Conservation (phyloP, 1,140 invertebrate species). For the Drosophila mayri region DNA sequence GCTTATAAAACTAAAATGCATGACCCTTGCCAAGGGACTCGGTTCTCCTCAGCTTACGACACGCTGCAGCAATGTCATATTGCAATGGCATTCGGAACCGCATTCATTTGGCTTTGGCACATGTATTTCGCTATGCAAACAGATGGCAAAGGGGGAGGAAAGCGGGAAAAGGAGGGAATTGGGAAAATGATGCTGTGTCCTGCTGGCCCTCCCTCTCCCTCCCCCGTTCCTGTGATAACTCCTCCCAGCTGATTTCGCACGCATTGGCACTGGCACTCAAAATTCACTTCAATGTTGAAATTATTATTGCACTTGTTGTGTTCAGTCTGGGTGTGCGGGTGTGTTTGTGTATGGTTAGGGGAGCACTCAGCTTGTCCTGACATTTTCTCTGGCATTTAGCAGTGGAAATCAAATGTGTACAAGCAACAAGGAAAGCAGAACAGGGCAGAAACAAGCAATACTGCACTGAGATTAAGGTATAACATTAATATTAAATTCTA, state of each 20-base stretch:
- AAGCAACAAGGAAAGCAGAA: constrained; percentile 62
- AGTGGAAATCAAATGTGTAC: constrained; percentile 73
- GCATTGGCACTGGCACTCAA: constrained; percentile 63
- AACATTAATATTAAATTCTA: not conserved
- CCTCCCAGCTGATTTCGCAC: constrained; percentile 55
- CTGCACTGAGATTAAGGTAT: constrained; percentile 12
- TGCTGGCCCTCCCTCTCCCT: not conserved
- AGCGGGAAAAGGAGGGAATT: not conserved
- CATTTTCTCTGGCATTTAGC: constrained; percentile 73
- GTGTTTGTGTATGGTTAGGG: constrained; percentile 1
- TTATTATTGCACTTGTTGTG: constrained; percentile 77
- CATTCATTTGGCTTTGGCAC: constrained; percentile 67
- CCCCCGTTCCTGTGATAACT: constrained; percentile 4
- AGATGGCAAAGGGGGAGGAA: constrained; percentile 3
- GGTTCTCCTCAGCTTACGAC: constrained; percentile 22
- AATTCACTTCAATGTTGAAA: constrained; percentile 75
- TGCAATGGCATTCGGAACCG: constrained; percentile 67
- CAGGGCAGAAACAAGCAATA: constrained; percentile 15
- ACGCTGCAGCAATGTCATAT: constrained; percentile 68
- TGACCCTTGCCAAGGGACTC: constrained; percentile 18
- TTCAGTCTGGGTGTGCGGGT: not conserved
- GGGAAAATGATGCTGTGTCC: constrained; percentile 40
- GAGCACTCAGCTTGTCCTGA: constrained; percentile 60
- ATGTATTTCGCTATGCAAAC: constrained; percentile 57
- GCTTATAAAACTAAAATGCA: constrained; percentile 74